Evolutionary conservation across 2,888 invertebrate genomes (phyloP), one percentile per base, ranked within the genome.

Genomic region (Pyralis farinalis): DNA sequence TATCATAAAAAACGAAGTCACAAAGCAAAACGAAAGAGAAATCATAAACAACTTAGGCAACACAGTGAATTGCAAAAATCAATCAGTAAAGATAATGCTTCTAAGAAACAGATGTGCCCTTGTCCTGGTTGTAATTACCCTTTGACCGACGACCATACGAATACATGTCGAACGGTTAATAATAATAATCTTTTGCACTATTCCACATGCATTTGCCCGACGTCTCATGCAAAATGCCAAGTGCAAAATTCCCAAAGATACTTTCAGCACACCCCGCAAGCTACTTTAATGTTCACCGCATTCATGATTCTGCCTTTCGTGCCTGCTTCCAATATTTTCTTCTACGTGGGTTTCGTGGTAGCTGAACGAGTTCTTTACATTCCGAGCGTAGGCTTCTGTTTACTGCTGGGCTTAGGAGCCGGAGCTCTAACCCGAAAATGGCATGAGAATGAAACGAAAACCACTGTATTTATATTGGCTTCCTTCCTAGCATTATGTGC

Each of bases 281-380:
- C 90, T 46, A 61, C 82, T 61, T 71, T 94, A 45, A 90, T 93
- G 79, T 92, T 93, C 56, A 88, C 94, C 52, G 93, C 94, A 37
- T 93, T 98, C 69, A 91, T 98, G 71, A 92, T 95, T 55, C 90
- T 98, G 58, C 98, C 98, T 47, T 98, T 98, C 88, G 91, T 98
- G 68, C 98, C 98, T 51, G 98, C 98, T 49, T 95, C 97, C 63
- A 99, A 99, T 91, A 89, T 98, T 61, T 94, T 98, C 83, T 98
- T 98, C 90, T 98, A 98, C 83, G 98, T 99, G 46, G 99, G 99
- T 36, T 99, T 99, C 83, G 98, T 99, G 55, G 95, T 98, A 41
- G 99, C 98, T 44, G 99, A 99, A 87, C 92, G 98, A 52, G 94
- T 98, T 53, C 91, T 99, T 52, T 99, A 98, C 88, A 92, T 98